Conservation (phyloP, 2,888 invertebrate genomes). For the Pseudococcus jackbeardsleyi region DNA sequence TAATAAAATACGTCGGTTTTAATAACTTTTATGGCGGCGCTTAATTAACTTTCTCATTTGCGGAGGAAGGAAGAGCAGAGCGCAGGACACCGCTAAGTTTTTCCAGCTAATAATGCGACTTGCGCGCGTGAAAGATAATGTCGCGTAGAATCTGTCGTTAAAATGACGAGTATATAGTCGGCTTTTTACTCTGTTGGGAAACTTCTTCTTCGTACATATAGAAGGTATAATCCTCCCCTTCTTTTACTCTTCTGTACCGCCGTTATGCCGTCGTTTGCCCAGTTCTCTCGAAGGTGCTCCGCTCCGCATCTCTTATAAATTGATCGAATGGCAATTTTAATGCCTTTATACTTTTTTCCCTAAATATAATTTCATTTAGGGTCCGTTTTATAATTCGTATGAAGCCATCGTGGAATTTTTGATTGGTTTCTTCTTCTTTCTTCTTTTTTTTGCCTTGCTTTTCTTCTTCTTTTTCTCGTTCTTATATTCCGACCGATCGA, state of each 20-base stretch:
- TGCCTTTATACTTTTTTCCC: constrained; percentile 34
- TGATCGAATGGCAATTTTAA: constrained; percentile 46
- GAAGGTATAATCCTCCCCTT: constrained; percentile 2
- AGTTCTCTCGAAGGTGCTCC: not conserved
- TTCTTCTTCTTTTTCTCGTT: not conserved
- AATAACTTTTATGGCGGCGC: constrained; percentile 61
- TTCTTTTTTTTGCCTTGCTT: not conserved
- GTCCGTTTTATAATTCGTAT: constrained; percentile 52
- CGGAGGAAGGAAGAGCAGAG: not conserved
- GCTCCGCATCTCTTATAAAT: constrained; percentile 2
- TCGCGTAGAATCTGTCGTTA: constrained; percentile 45
- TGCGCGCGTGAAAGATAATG: constrained; percentile 43
- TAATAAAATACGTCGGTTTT: constrained; percentile 68
- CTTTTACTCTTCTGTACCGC: not conserved
- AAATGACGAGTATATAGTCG: constrained; percentile 51
- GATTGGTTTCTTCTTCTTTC: constrained; percentile 40
- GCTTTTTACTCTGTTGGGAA: constrained; percentile 44
- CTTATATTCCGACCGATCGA: constrained; percentile 12
- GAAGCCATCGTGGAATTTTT: constrained; percentile 51
- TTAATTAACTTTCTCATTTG: constrained; percentile 59
- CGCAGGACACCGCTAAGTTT: not conserved
- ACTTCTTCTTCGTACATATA: not conserved
- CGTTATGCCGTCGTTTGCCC: not conserved
- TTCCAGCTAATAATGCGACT: not conserved
- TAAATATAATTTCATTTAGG: constrained; percentile 50